Evolutionary conservation across 2,113 vertebrate genomes (phyloP).

Genomic region (Thinocorus orbignyianus): DNA sequence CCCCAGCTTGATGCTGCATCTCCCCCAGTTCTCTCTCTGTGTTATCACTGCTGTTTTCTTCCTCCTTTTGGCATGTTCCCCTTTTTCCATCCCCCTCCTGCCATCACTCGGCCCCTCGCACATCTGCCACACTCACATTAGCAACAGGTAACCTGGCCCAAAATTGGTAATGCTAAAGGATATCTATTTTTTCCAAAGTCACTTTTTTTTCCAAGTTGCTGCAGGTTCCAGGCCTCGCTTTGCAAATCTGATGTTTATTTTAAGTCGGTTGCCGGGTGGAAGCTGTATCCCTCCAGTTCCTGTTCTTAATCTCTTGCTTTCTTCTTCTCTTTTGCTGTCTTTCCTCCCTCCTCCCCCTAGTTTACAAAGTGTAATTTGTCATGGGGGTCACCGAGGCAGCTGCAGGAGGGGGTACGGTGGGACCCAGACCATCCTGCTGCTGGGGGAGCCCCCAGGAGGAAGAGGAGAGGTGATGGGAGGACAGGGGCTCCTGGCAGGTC

Average conservation of each 20-base stretch:
- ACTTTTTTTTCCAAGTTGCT: not conserved
- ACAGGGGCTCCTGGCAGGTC: not conserved
- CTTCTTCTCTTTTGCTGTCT: not conserved
- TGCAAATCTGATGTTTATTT: slow-evolving; percentile 56
- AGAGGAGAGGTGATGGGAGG: not conserved
- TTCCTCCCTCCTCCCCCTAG: not conserved
- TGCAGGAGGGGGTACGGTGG: not conserved
- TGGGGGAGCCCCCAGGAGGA: not conserved
- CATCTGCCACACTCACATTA: not conserved
- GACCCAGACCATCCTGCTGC: not conserved
- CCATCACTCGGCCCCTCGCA: not conserved
- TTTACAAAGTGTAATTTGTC: not conserved
- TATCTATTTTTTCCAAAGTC: not conserved
- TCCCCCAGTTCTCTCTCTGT: not conserved
- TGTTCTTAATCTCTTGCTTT: slow-evolving; percentile 55
- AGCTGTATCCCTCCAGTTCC: slow-evolving; percentile 55
- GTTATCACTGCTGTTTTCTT: fast-evolving
- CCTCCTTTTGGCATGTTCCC: not conserved
- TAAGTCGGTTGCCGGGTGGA: slow-evolving; percentile 36
- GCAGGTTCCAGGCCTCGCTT: not conserved
- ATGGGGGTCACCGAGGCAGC: not conserved
- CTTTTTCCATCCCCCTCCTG: not conserved
- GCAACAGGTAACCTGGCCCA: not conserved
- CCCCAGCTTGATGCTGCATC: not conserved
- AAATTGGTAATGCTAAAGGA: not conserved